Evolutionary conservation across 2,113 vertebrate genomes (phyloP), one percentile per base, ranked within the genome.

Genomic region (Alaudala cheleensis): DNA sequence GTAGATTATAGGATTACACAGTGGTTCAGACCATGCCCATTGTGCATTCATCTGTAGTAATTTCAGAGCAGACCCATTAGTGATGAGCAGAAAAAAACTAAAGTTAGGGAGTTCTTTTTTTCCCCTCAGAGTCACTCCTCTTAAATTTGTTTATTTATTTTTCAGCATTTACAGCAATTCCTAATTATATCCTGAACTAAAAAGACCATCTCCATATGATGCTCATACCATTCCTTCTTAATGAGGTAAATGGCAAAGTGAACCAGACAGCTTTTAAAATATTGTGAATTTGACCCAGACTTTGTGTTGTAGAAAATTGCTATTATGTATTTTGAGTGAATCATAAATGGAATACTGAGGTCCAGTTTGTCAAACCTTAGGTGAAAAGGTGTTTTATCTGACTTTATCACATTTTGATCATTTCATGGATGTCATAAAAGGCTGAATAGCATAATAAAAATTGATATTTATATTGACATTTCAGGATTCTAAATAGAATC

Each of bases 381-480:
- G 89, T 86, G 86, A 96, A 97, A 93, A 96, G 92, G 83, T 94
- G 92, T 96, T 97, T 96, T 96, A 60, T 79, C 76, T 94, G 93
- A 89, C 74, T 97, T 95, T 92, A 96, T 92, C 97, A 78, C 62
- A 81, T 95, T 95, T 96, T 97, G 88, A 96, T 96, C 91, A 91
- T 96, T 97, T 97, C 88, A 91, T 64, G 74, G 96, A 96, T 79
- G 81, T 74, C 4, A 18, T 96, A 96, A 97, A 96, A 96, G 89
- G 42, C 92, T 96, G 92, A 97, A 87, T 74, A 95, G 91, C 89
- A 96, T 97, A 97, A 96, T 97, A 97, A 98, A 98, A 98, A 97
- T 95, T 97, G 95, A 94, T 98, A 97, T 92, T 96, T 96, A 93
- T 98, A 97, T 97, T 98, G 97, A 97, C 96, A 97, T 97, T 97